A percentile compares a stretch with the other conserved stretches of the same genome.
These are phyloP conservation scores for Lutjanus erythropterus DNA, from an alignment of 2,113 vertebrate species.

Conservation along the genomic window DNA sequence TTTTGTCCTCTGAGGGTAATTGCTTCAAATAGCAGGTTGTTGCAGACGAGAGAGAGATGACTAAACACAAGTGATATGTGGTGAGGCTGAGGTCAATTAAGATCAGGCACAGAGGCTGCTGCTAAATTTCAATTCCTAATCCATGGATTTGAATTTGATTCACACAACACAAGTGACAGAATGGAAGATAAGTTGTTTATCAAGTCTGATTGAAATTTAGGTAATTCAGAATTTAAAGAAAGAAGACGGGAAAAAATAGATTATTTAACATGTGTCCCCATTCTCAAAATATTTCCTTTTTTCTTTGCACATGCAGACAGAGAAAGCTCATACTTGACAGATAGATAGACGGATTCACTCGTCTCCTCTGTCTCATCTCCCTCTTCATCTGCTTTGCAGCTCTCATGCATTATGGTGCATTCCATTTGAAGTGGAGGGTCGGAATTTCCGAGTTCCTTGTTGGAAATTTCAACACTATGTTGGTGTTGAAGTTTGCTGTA, in stretches of 20 bases:
- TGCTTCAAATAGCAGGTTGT: slow-evolving; percentile 66
- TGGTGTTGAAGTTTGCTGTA: no score
- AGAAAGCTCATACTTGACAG: background rate
- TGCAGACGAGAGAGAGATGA: slow-evolving; percentile 45
- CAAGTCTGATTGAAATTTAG: background rate
- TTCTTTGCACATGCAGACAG: background rate
- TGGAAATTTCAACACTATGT: no score
- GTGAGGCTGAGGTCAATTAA: slow-evolving; percentile 55
- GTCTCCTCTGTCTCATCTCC: no score
- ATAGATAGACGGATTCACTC: background rate
- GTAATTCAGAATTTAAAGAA: background rate
- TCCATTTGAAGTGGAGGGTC: no score
- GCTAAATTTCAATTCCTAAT: slow-evolving; percentile 33
- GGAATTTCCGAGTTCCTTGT: no score
- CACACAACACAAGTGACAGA: background rate
- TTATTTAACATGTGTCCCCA: background rate
- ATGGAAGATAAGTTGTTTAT: background rate
- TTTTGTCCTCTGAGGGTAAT: slow-evolving; percentile 63
- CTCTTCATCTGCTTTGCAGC: no score
- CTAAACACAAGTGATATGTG: slow-evolving; percentile 53
- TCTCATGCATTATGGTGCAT: no score
- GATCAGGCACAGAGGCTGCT: slow-evolving; percentile 24
- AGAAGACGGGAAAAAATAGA: background rate
- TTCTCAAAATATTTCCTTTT: background rate
- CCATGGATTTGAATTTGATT: slow-evolving; percentile 20